Base-by-base conservation (phyloP, 1,140 invertebrate species). In the Spodoptera litura region DNA sequence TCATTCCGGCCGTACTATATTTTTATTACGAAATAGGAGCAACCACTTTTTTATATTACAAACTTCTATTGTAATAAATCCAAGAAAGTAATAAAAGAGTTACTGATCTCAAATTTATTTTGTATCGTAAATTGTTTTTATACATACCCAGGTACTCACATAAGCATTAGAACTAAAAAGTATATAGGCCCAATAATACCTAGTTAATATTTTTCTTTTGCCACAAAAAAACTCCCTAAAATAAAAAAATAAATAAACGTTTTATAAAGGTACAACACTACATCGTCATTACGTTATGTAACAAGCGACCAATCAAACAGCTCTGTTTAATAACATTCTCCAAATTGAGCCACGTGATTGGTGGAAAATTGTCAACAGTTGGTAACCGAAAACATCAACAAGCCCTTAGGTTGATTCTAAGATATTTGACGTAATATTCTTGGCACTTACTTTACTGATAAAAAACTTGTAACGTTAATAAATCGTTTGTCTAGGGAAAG, bases 291-390 rank as follows among this genome's bases (percentile, higher is more conserved):
- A 64, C 51, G 68, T 77, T 77, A 77, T 58, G 27, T 77, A 77
- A 77, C 61, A 27, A 68, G 4, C 58, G 20, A 75, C 73, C 59
- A 75, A 77, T 77, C 61, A 77, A 44, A 44, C 31, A 1, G 52
- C 62, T 49, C 8, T 77, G 52, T 77, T 77, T 77, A 68, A 68
- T 66, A 77, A 66, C 74, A 58, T 77, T 66, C 35, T 44, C 35
- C 12, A 64, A 66, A 77, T 53, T 35, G n/a, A 49, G 62, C 15
- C 74, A 77, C 74, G 74, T 68, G 74, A 77, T 75, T 77, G 51
- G 51, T 56, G 9, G 52, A 58, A 53, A 66, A 77, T 15, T 72
- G 61, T 66, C 74, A 77, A 77, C 74, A 77, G 61, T 77, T 77
- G 61, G 73, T 62, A 75, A 75, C 73, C 15, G 44, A 77, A 75